Base-by-base conservation (phyloP, 2,797 vertebrate species). In the Halcyon chelicuti region DNA sequence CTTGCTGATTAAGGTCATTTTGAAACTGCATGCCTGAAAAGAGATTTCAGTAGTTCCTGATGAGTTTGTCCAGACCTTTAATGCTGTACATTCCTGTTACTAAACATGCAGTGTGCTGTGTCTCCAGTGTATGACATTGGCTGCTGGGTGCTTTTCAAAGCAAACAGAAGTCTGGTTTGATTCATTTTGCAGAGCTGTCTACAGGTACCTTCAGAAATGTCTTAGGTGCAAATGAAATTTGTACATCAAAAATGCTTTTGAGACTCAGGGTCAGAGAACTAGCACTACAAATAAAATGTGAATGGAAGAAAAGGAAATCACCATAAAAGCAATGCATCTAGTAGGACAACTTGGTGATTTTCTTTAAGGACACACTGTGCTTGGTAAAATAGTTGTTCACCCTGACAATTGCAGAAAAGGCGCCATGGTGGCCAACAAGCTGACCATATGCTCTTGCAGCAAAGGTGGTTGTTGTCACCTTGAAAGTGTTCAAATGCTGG, bases 81-180 rank as follows among this genome's bases (percentile, higher is more conserved):
- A 96, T 66, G 81, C 75, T 97, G 84, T 88, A 97, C 71, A 33
- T 80, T 95, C 90, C 93, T 76, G 87, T 93, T 95, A 92, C n/a
- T 87, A 91, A 96, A 94, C 68, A 60, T 55, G 55, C 39, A 47
- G 90, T 96, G 77, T 5, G 15, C 66, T 92, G 90, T 73, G 91
- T 90, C 91, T 97, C 91, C 91, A 87, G 89, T 81, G 76, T 71
- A 77, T 71, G 90, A 91, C 83, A 95, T 85, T 91, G 94, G 88
- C 39, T 96, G 67, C 84, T 97, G 93, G 91, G 95, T 86, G 44
- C 82, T 95, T 96, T 97, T 95, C 95, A 96, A 97, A 94, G 71
- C 54, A 96, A 97, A 96, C 13, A 94, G 39, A 94, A 90, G 87
- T 86, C 92, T 96, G 87, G 57, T 94, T 95, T 96, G 26, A 93